phyloP scores from a whole-genome alignment of 2,797 vertebrate genomes.

The Lacerta viridis region DNA sequence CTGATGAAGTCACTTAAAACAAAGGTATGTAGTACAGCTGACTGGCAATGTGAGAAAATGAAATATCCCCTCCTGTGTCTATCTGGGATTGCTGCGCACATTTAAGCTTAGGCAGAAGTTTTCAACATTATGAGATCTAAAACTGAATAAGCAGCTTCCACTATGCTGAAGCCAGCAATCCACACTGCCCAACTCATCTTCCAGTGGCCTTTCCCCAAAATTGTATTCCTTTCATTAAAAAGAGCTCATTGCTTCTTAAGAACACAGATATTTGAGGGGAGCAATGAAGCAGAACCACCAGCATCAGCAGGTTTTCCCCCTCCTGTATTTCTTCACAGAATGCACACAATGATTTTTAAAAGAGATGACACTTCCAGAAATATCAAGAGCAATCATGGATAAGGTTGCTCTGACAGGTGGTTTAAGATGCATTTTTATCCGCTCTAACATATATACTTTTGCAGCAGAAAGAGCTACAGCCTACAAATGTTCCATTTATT shows the following conservation, averaged over 20 bases:
- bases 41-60: background rate
- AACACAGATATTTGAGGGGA: background rate
- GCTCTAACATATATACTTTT: background rate
- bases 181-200: background rate
- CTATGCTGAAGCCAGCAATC: constrained; percentile 14
- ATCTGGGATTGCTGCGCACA: background rate
- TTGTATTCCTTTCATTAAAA: constrained; percentile 21
- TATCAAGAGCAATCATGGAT: constrained; percentile 7
- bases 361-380: constrained; percentile 6
- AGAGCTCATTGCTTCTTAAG: background rate
- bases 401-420: constrained; percentile 3
- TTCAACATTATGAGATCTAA: constrained; percentile 10
- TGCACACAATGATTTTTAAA: background rate
- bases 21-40: background rate
- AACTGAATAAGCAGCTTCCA: background rate
- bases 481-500: background rate
- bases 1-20: background rate
- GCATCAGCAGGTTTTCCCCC: background rate
- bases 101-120: background rate
- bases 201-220: background rate
- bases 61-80: background rate
- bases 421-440: background rate
- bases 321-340: background rate
- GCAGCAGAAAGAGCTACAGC: background rate
- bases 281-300: background rate